Base-by-base conservation (phyloP, 2,113 vertebrate genomes). In the Rynchops niger region DNA sequence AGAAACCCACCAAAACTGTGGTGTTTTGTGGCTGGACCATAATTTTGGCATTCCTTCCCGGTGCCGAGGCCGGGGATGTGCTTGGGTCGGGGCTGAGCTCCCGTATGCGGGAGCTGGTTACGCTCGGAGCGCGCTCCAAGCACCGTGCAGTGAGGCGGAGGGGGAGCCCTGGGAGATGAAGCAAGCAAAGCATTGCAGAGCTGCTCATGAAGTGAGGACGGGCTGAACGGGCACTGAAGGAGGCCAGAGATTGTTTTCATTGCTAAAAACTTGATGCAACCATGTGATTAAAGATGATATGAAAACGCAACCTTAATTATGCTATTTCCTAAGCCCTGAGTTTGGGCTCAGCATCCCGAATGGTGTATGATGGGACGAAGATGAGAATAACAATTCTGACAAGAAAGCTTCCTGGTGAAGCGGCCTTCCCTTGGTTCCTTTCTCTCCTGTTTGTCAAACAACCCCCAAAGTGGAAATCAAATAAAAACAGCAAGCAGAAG, bases 301-400 rank as follows among this genome's bases (percentile, higher is more conserved):
- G 30, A 34, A 42, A 40, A 61, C 7, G 29, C 27, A 36, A 8
- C 13, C 6, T 12, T 21, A 30, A 49, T 34, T 34, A 16, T 15
- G 32, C 16, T 6, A 5, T 49, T 76, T 56, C 61, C 15, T 42
- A 19, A 40, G 30, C 29, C 19, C 34, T 6, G 45, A 59, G 27
- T 10, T 42, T 15, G 42, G 22, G 58, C 42, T 62, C 36, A 9
- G 66, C 50, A 25, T 25, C 89, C 50, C 1, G 0, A 52, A 34
- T 0, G 2, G 3, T 3, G 11, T 22, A 9, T 0, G 7, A 12
- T 34, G 67, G 34, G 30, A 61, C 1, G 11, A 56, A 43, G 67
- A 15, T 11, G 36, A 63, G 42, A 76, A n/a, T 18, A 50, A 63
- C 0, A 4, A n/a, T 12, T 79, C 49, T 62, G 67, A 38, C 86